Conservation (phyloP, 1,140 invertebrate genomes). For the Campoletis sonorensis region DNA sequence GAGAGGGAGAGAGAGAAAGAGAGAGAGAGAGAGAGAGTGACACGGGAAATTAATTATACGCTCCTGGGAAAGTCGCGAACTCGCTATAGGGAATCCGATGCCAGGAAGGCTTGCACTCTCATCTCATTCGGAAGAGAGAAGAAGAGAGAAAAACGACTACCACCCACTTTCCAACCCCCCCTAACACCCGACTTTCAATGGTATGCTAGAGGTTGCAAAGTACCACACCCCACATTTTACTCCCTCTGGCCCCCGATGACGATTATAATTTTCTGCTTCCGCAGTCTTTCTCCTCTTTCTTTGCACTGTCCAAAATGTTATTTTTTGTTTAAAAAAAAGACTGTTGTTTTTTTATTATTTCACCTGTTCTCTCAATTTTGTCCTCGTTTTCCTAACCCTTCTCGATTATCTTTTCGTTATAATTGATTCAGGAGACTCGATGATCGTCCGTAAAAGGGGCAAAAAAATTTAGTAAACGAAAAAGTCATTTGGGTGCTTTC, state of each 20-base stretch:
- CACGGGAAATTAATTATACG: slow-evolving; percentile 77
- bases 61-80: slow-evolving; percentile 70
- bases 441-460: not conserved
- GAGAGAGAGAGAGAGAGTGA: slow-evolving; percentile 64
- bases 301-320: slow-evolving; percentile 4
- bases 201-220: slow-evolving; percentile 17
- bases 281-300: slow-evolving; percentile 38
- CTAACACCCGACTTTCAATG: slow-evolving; percentile 1
- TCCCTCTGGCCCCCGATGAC: slow-evolving; percentile 34
- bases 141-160: slow-evolving; percentile 16
- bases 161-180: slow-evolving; percentile 19
- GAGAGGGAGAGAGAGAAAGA: slow-evolving; percentile 40
- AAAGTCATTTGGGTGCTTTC: not conserved
- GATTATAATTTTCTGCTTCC: slow-evolving; percentile 40
- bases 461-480: not conserved
- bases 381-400: slow-evolving; percentile 12
- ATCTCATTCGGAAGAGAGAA: slow-evolving; percentile 26
- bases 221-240: slow-evolving; percentile 14
- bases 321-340: slow-evolving; percentile 32
- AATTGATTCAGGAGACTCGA: not conserved
- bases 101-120: slow-evolving; percentile 39
- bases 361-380: not conserved
- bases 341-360: slow-evolving; percentile 39
- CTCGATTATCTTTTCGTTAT: not conserved
- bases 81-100: slow-evolving; percentile 36